Conservation (phyloP, 2,888 invertebrate species). For the Acholoe squamosa region DNA sequence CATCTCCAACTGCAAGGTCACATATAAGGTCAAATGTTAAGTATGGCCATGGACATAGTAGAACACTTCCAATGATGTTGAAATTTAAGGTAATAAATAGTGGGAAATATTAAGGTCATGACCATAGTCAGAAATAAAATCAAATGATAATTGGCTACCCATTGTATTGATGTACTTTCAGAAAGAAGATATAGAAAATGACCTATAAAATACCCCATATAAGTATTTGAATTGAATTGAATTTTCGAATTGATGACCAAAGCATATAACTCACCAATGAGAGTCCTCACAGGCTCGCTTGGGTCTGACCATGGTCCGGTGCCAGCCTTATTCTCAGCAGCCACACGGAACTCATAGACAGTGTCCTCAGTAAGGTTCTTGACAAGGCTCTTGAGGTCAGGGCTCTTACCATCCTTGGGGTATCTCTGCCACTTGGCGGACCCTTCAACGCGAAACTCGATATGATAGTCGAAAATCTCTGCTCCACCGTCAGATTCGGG, state of each 20-base stretch:
- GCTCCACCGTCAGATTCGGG: conserved; percentile 82
- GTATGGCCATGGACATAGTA: not conserved
- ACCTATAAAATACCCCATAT: too few species aligned
- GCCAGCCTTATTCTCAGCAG: conserved; percentile 94
- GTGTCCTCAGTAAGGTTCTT: conserved; percentile 67
- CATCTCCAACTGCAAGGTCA: conserved; percentile 67
- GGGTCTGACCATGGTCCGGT: conserved; percentile 87
- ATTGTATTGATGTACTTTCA: too few species aligned
- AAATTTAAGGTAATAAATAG: too few species aligned
- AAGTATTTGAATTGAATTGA: too few species aligned
- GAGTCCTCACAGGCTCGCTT: conserved; percentile 71
- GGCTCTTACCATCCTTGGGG: conserved; percentile 28
- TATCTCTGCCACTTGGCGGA: conserved; percentile 65
- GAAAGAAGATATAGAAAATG: too few species aligned
- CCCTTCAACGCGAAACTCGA: conserved; percentile 77
- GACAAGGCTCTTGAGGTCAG: conserved; percentile 65
- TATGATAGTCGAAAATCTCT: conserved; percentile 79
- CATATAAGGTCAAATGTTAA: not conserved
- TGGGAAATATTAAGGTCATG: too few species aligned
- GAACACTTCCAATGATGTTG: too few species aligned
- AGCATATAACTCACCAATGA: conserved; percentile 62
- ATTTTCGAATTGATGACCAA: too few species aligned
- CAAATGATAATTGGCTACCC: too few species aligned
- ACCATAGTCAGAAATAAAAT: too few species aligned
- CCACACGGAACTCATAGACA: conserved; percentile 92